These are phyloP conservation scores for Hypomecis punctinalis DNA, from an alignment of 2,888 invertebrate genomes.

Conservation along the genomic window DNA sequence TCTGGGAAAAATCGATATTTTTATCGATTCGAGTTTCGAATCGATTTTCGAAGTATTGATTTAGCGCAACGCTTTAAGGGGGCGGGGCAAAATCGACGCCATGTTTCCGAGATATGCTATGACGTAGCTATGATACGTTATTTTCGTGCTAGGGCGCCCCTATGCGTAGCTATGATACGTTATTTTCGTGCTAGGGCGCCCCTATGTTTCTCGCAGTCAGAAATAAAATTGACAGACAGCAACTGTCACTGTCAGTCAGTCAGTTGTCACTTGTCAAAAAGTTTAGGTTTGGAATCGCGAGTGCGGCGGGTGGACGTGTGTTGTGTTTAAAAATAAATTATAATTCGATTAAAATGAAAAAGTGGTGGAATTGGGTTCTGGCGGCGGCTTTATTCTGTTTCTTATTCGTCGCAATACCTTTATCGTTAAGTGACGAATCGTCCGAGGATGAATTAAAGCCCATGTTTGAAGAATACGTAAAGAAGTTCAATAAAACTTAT, in stretches of 20 bases:
- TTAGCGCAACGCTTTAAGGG: no score
- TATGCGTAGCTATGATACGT: no score
- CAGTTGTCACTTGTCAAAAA: conserved; percentile 4
- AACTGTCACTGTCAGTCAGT: neutral
- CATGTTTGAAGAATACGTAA: conserved; percentile 79
- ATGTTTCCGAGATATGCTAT: no score
- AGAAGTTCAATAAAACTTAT: conserved; percentile 84
- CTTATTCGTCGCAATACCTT: conserved; percentile 70
- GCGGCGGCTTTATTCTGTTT: conserved; percentile 65
- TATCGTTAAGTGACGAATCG: conserved; percentile 54
- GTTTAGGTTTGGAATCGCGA: conserved; percentile 21
- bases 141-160: no score
- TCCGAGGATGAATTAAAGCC: conserved; percentile 60
- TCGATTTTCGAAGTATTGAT: no score
- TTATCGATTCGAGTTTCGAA: no score
- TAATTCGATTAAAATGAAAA: conserved; percentile 61
- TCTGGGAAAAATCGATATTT: no score
- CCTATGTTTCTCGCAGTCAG: no score
- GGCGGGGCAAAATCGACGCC: no score
- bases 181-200: no score
- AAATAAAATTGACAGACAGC: no score
- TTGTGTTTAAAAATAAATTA: conserved; percentile 29
- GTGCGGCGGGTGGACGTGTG: conserved; percentile 33
- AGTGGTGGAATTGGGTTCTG: conserved; percentile 77
- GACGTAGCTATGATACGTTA: no score